A percentile compares a stretch with the other conserved stretches of the same genome.
Conservation (phyloP, 2,888 invertebrate genomes). For the Hetaerina titia region DNA sequence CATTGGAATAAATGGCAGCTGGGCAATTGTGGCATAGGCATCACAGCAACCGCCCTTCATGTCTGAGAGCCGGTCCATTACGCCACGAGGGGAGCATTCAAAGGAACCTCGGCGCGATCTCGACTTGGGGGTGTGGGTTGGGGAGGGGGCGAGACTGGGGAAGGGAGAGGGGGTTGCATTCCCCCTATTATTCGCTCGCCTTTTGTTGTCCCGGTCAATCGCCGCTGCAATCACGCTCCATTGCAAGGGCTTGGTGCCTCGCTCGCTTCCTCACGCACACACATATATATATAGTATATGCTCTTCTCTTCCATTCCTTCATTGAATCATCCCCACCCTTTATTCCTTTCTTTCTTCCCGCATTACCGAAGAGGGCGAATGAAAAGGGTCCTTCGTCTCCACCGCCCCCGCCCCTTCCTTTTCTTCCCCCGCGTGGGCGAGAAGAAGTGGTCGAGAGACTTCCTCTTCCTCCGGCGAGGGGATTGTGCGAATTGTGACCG, state of each 20-base stretch:
- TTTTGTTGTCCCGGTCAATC: background rate
- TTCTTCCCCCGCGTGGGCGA: background rate
- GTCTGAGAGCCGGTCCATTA: background rate
- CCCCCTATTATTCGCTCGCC: background rate
- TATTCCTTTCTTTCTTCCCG: slow-evolving; percentile 9
- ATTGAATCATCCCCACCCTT: background rate
- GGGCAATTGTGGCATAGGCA: background rate
- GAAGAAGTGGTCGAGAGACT: background rate
- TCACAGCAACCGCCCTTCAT: background rate
- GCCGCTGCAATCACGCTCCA: background rate
- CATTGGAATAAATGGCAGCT: background rate
- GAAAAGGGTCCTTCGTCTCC: background rate
- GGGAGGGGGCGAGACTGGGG: background rate
- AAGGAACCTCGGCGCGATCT: background rate
- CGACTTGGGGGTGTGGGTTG: background rate
- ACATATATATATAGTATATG: too few relatives aligned
- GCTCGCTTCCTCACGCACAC: too few relatives aligned
- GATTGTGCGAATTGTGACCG: background rate
- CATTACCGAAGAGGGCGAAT: background rate
- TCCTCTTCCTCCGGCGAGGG: background rate
- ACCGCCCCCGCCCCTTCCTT: background rate
- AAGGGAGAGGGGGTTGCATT: background rate
- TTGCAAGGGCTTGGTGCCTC: background rate
- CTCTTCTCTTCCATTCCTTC: background rate
- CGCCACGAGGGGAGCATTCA: background rate